A percentile compares a stretch with the other conserved stretches of the same genome.
phyloP scores from a whole-genome alignment of 1,140 invertebrate genomes.

The Conus ventricosus region DNA sequence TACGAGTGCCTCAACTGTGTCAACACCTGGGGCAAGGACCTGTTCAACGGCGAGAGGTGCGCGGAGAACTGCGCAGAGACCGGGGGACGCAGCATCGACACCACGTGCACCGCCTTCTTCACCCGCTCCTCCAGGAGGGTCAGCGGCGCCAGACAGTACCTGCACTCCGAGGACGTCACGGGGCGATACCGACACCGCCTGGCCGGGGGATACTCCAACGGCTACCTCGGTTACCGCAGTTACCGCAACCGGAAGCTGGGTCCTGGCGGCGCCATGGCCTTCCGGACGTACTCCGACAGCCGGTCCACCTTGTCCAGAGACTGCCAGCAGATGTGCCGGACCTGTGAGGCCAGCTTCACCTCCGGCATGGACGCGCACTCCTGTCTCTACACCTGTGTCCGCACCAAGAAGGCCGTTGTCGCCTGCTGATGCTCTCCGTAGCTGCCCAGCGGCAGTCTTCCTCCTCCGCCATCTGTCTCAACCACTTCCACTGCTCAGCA shows the following conservation, averaged over 20 bases:
- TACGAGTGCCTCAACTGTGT: slow-evolving; percentile 40
- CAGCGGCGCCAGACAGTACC: background rate
- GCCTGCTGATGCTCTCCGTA: slow-evolving; percentile 22
- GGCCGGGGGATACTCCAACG: background rate
- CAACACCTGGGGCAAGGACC: slow-evolving; percentile 38
- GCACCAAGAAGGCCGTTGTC: background rate
- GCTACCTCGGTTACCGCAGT: background rate
- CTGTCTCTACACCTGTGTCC: slow-evolving; percentile 37
- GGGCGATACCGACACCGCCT: background rate
- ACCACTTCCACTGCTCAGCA: no score
- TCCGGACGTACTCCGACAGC: background rate
- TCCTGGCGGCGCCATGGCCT: background rate
- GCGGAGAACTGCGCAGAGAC: slow-evolving; percentile 34
- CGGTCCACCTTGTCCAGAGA: background rate
- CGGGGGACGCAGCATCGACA: slow-evolving; percentile 32
- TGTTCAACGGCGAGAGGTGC: slow-evolving; percentile 41
- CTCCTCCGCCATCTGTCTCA: background rate
- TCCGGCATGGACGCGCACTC: slow-evolving; percentile 24
- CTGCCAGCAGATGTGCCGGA: slow-evolving; percentile 28
- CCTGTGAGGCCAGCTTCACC: slow-evolving; percentile 25
- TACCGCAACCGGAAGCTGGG: background rate
- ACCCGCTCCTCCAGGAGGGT: background rate
- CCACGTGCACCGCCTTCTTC: slow-evolving; percentile 30
- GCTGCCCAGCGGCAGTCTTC: background rate
- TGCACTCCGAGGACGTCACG: slow-evolving; percentile 13